Conservation (phyloP, 2,113 vertebrate species). For the Gobiocypris rarus region DNA sequence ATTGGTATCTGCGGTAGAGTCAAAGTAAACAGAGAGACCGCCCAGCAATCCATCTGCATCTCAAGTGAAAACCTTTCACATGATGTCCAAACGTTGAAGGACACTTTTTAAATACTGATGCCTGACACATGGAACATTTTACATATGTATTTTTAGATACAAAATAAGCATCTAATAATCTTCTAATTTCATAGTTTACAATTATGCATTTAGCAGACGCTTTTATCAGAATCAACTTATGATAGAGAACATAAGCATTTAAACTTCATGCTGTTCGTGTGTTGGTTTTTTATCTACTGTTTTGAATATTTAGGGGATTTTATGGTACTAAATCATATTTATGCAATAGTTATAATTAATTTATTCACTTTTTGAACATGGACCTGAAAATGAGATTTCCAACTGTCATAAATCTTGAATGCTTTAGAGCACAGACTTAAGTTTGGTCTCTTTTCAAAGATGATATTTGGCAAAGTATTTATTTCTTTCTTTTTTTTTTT, state of each 20-base stretch:
- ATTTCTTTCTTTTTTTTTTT: no score
- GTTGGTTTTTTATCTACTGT: no score
- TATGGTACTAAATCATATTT: no score
- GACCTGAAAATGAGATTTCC: no score
- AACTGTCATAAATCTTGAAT: no score
- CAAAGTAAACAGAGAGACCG: constrained; percentile 54
- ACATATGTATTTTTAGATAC: background rate
- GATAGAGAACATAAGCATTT: background rate
- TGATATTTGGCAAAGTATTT: no score
- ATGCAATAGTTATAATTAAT: no score
- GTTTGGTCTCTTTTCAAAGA: no score
- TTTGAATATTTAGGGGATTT: no score
- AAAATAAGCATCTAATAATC: no score
- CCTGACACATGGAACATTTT: background rate
- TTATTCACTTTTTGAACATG: no score
- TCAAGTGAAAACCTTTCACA: background rate
- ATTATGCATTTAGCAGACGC: background rate
- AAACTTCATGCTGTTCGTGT: background rate
- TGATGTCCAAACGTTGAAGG: background rate
- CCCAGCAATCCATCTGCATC: constrained; percentile 1
- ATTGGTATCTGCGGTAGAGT: constrained; percentile 54
- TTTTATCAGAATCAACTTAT: background rate
- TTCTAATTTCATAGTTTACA: background rate
- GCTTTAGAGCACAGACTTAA: no score
- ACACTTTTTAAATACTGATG: background rate